Evolutionary conservation across 2,888 invertebrate species (phyloP).

Genomic region (Eupithecia abbreviata): DNA sequence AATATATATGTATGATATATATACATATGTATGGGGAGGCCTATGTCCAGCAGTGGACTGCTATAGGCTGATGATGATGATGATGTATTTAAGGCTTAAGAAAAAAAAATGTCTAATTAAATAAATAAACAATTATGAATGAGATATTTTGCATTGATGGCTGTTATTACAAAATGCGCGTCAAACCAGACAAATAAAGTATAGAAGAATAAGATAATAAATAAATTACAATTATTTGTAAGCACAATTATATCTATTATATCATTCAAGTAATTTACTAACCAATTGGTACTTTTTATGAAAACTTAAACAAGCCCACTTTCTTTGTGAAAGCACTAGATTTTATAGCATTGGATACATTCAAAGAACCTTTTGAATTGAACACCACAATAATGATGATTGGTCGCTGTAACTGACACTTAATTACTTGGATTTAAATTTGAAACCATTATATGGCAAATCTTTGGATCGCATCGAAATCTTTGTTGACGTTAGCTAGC

Average conservation of each 20-base stretch:
- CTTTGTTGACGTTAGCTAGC: not conserved
- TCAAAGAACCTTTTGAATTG: conserved; percentile 9
- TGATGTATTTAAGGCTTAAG: too few species aligned
- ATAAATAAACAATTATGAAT: not conserved
- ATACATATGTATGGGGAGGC: too few species aligned
- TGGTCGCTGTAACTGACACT: conserved; percentile 7
- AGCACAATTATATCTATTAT: not conserved
- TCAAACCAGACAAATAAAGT: not conserved
- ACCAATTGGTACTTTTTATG: conserved; percentile 26
- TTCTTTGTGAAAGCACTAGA: conserved; percentile 38
- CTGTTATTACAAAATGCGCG: not conserved
- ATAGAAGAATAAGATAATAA: not conserved
- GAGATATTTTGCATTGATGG: not conserved
- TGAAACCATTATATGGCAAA: conserved; percentile 1
- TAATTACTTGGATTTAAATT: conserved; percentile 11
- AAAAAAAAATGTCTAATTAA: too few species aligned
- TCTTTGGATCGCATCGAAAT: not conserved
- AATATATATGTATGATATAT: too few species aligned
- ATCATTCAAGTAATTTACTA: not conserved
- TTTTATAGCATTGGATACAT: conserved; percentile 14
- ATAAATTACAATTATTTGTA: not conserved
- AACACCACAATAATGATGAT: conserved; percentile 2
- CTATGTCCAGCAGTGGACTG: too few species aligned
- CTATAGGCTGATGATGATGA: too few species aligned
- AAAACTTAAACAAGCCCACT: conserved; percentile 28